Evolutionary conservation across 2,888 invertebrate species (phyloP), one percentile per base, ranked within the genome.

Genomic region (Lymantria monacha): DNA sequence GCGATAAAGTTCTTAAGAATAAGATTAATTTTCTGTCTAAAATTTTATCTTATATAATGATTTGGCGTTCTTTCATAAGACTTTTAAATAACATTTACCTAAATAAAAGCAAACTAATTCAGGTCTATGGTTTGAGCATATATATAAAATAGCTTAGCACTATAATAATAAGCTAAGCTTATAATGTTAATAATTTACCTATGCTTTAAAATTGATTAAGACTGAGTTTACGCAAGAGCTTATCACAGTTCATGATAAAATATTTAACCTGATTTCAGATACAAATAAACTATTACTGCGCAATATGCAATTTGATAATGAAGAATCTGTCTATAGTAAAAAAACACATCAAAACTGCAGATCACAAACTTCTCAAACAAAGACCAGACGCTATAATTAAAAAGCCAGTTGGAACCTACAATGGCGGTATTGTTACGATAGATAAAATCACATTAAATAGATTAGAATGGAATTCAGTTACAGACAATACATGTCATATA

Each of bases 401-500:
- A 36, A 61, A 58, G n/a, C 49, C 58, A 9, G 52, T 57, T 36
- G 69, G 66, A 1, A 55, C 59, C 8, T 60, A 66, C 9, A 55
- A 61, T 0, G 49, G 59, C 30, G 74, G 70, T 2, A 53, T 45
- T 22, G 57, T 83, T 9, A 51, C 63, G 9, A 64, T 81, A 9
- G 54, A 66, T 11, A 67, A 79, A 41, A 49, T 70, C 0, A 67
- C 57, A 30, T 46, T 86, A 7, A 66, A 59, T 8, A 65, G 59
- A 9, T 46, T 62, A 0, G 69, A 79, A 53, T 86, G 85, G 85
- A 72, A 85, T 57, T 71, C 79, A 9, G 66, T 85, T 9, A 31
- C 66, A 0, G 59, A 72, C 22, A 57, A 58, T 0, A 63, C 60
- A 30, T 87, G 87, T 58, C 42, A 71, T 1, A 11, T 85, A 7